A percentile compares a stretch with the other conserved stretches of the same genome.
Evolutionary conservation across 2,888 invertebrate genomes (phyloP).

Genomic region (Amaurobius ferox): DNA sequence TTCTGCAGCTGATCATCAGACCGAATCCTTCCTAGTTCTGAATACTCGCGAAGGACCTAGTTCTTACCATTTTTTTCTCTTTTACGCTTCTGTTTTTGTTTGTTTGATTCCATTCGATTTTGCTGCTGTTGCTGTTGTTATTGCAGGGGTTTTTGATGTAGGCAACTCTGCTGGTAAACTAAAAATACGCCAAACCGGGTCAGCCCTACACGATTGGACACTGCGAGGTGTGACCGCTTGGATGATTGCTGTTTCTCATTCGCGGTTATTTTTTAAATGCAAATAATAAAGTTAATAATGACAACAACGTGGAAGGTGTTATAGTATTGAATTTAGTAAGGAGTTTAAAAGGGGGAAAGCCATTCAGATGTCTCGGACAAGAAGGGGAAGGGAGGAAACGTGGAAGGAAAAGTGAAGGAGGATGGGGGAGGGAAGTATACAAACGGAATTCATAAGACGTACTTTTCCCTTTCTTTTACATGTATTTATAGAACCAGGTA

Average conservation of each 20-base stretch:
- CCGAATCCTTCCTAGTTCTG: constrained; percentile 69
- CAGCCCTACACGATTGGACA: constrained; percentile 47
- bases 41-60: constrained; percentile 19
- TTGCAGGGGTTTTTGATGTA: not conserved
- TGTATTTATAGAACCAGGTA: not conserved
- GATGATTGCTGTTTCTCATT: constrained; percentile 10
- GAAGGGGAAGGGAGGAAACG: not conserved
- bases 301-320: not conserved
- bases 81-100: constrained; percentile 1
- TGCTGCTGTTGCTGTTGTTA: not conserved
- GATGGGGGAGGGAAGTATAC: not conserved
- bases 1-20: constrained; percentile 44
- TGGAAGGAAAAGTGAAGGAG: not conserved
- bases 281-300: not conserved
- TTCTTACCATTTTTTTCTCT: constrained; percentile 1
- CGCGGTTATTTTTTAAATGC: not conserved
- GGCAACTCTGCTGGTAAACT: constrained; percentile 22
- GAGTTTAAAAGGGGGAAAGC: not conserved
- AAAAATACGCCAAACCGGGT: constrained; percentile 64
- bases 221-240: constrained; percentile 48
- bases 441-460: not conserved
- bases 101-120: not conserved
- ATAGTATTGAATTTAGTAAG: not conserved
- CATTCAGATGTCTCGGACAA: not conserved
- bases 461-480: not conserved